Base-by-base conservation (phyloP, 1,140 invertebrate genomes). In the Parapsyche elsis region DNA sequence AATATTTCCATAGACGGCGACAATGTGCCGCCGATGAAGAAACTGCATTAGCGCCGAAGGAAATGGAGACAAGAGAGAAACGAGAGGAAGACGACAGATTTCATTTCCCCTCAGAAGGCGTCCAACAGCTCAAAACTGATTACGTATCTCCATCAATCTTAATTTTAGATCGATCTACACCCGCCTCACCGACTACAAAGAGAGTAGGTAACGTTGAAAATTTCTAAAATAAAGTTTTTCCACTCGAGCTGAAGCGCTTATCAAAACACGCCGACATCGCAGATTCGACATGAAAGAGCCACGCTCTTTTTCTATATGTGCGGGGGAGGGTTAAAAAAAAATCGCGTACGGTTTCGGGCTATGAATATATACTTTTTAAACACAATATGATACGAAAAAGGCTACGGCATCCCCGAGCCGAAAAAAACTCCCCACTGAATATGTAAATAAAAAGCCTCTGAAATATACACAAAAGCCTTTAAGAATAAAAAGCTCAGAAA, bases 131-230 rank as follows among this genome's bases (percentile, higher is more conserved):
- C 67, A n/a, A 71, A 71, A 71, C 67, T 71, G 67, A 71, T 38
- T 71, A 45, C 67, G 67, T 38, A 71, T 71, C 38, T 71, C 67
- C 67, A 71, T 71, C 67, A 71, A 71, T 71, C 67, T 61, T 61
- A 61, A 61, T 61, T 61, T 61, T 61, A 30, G 24, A 71, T 71
- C 67, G 38, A 24, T 71, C 12, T 38, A 38, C 30, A 38, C 30
- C 30, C 30, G 30, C 30, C 30, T 38, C 30, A 38, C 30, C 7
- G 2, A 38, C 30, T 38, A 38, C 30, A 38, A 38, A 38, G 30
- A 38, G 30, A 1, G 30, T 38, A 38, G 30, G 30, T 38, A 38
- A 38, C 30, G 30, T 38, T 38, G 30, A 7, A 1, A 38, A 38
- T 38, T 38, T 38, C 30, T 38, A 38, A 38, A 38, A 38, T 38